These are phyloP conservation scores for Drosophila orosa DNA, from an alignment of 1,140 invertebrate species.

Conservation along the genomic window DNA sequence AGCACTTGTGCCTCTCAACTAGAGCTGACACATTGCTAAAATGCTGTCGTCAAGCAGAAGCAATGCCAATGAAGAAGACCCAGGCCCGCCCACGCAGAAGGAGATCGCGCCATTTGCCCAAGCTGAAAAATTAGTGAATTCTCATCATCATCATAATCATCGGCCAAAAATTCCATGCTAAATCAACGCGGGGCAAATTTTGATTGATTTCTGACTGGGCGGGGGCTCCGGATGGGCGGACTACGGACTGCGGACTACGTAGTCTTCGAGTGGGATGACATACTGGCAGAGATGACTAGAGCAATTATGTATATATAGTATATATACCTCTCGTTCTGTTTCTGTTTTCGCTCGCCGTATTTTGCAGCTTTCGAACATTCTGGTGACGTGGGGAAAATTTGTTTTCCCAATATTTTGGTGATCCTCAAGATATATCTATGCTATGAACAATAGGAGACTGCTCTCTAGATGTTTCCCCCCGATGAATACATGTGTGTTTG, in stretches of 20 bases:
- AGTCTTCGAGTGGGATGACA: constrained; percentile 48
- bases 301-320: constrained; percentile 1
- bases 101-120: constrained; percentile 60
- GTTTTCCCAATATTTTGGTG: constrained; percentile 30
- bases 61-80: constrained; percentile 18
- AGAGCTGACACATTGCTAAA: constrained; percentile 47
- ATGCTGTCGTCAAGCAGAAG: constrained; percentile 71
- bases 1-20: constrained; percentile 28
- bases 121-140: constrained; percentile 67
- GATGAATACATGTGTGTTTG: not conserved
- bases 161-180: constrained; percentile 74
- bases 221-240: constrained; percentile 13
- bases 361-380: constrained; percentile 35
- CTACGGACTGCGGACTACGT: constrained; percentile 15
- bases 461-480: not conserved
- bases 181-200: constrained; percentile 71
- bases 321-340: constrained; percentile 2
- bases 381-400: constrained; percentile 45
- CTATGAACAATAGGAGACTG: not conserved
- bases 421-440: constrained; percentile 7
- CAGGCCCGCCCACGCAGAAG: constrained; percentile 52
- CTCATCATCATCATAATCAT: constrained; percentile 49
- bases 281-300: constrained; percentile 30
- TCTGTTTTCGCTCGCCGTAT: constrained; percentile 9
- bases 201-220: constrained; percentile 67